These are phyloP conservation scores for Ricordea florida DNA, from an alignment of 92 coral and sea anemone species.

Conservation along the genomic window DNA sequence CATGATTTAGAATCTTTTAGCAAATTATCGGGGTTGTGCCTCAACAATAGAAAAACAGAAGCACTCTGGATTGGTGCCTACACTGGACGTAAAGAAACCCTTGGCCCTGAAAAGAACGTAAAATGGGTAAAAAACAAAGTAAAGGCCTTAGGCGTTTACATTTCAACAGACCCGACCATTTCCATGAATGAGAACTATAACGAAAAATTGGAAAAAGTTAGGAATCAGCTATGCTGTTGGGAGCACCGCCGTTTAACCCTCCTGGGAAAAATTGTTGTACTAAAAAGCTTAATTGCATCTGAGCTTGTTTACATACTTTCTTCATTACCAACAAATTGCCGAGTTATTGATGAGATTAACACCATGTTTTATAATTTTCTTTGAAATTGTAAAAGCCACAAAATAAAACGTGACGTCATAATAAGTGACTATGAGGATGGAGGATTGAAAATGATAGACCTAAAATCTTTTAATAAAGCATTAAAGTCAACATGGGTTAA, in stretches of 20 bases:
- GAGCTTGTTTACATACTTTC: slow-evolving; percentile 23
- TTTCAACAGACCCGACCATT: background rate
- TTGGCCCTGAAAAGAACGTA: background rate
- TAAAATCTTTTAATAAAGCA: too few relatives aligned
- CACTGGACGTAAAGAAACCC: too few relatives aligned
- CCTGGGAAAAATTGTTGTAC: slow-evolving; percentile 29
- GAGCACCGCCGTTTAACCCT: background rate
- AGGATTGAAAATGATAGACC: too few relatives aligned
- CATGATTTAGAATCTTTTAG: too few relatives aligned
- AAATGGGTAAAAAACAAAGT: slow-evolving; percentile 12
- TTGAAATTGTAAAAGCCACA: slow-evolving; percentile 35
- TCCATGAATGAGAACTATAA: slow-evolving; percentile 1
- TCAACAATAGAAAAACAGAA: too few relatives aligned
- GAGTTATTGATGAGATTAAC: slow-evolving; percentile 6
- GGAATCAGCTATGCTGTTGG: slow-evolving; percentile 23
- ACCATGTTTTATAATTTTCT: slow-evolving; percentile 15
- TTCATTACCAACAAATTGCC: background rate
- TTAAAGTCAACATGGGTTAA: too few relatives aligned
- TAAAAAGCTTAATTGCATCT: slow-evolving; percentile 44
- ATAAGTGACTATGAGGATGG: too few relatives aligned
- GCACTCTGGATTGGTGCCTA: too few relatives aligned
- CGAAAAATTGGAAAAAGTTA: slow-evolving; percentile 23
- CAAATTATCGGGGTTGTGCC: too few relatives aligned
- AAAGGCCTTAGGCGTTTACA: slow-evolving; percentile 19
- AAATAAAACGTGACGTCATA: slow-evolving; percentile 27